Evolutionary conservation across 2,888 invertebrate species (phyloP), one percentile per base, ranked within the genome.

Genomic region (Saturnia pavonia): DNA sequence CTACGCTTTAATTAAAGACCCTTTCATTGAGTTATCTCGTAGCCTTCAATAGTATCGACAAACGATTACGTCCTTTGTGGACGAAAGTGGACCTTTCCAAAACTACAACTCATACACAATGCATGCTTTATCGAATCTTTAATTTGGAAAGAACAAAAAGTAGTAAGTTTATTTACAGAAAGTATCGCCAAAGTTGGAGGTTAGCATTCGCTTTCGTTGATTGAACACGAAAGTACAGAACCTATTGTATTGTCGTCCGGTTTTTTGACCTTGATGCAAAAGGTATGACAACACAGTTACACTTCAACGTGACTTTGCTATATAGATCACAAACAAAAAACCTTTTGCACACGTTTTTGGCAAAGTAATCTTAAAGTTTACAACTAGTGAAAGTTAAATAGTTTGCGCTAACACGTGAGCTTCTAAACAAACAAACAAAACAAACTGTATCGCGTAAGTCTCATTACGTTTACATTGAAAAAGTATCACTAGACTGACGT

Each of bases 121-220:
- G 88, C 91, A 90, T 87, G 89, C 80, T 85, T 87, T 88, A 88
- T 88, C 87, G 86, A 87, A 87, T 85, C 84, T 87, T 85, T 82
- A 84, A 89, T 89, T 90, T 87, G 88, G 88, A 89, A 90, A 89
- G 88, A 88, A 88, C 88, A 92, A 92, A 93, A 92, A 91, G 90
- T 87, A 82, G 90, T 88, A 87, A 82, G 88, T 80, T 83, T 85
- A 83, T 86, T 86, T 83, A 87, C 89, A 87, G 91, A 91, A 92
- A 92, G 91, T 89, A 90, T 88, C 88, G 81, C 88, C 88, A 84
- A 91, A 90, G 85, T 87, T 83, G 90, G 88, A 88, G 87, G 77
- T 75, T 77, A 82, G 83, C 85, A 83, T 89, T 93, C 93, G 91
- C 91, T 94, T 93, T 92, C 92, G 84, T 88, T 82, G 83, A 85